These are phyloP conservation scores for Arenaria interpres DNA, from an alignment of 2,113 vertebrate genomes.

Conservation along the genomic window DNA sequence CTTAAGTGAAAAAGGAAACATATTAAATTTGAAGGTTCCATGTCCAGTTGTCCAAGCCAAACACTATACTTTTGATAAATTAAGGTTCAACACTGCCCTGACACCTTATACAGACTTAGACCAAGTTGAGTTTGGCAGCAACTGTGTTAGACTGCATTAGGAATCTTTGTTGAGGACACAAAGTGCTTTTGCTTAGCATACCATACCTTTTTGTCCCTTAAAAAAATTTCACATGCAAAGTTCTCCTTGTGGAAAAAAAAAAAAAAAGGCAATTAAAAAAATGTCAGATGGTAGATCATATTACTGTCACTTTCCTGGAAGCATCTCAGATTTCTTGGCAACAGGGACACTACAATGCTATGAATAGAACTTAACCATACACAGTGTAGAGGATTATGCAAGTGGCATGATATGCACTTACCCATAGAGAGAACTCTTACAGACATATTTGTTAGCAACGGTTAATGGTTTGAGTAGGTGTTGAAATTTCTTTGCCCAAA, in stretches of 20 bases:
- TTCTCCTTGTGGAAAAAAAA: not conserved
- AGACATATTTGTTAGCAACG: not conserved
- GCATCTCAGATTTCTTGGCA: constrained; percentile 1
- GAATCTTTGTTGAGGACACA: not conserved
- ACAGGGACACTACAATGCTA: not conserved
- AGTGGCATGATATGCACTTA: not conserved
- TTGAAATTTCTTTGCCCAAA: not conserved
- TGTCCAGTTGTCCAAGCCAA: not conserved
- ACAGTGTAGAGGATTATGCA: not conserved
- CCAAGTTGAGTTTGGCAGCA: not conserved
- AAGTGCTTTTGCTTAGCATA: not conserved
- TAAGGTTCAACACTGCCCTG: not conserved
- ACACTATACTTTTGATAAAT: not conserved
- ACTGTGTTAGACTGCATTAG: rapidly evolving
- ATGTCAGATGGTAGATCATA: constrained; percentile 25
- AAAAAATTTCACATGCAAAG: not conserved
- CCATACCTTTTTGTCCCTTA: not conserved
- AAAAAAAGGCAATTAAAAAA: not conserved
- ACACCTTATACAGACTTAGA: not conserved
- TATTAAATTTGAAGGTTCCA: not conserved
- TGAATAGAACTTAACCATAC: constrained; percentile 20
- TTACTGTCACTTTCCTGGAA: constrained; percentile 38
- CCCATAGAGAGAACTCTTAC: not conserved
- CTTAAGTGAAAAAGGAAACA: not conserved
- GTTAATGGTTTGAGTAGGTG: not conserved